Conservation (phyloP, 2,888 invertebrate species). For the Lissonota sp. region DNA sequence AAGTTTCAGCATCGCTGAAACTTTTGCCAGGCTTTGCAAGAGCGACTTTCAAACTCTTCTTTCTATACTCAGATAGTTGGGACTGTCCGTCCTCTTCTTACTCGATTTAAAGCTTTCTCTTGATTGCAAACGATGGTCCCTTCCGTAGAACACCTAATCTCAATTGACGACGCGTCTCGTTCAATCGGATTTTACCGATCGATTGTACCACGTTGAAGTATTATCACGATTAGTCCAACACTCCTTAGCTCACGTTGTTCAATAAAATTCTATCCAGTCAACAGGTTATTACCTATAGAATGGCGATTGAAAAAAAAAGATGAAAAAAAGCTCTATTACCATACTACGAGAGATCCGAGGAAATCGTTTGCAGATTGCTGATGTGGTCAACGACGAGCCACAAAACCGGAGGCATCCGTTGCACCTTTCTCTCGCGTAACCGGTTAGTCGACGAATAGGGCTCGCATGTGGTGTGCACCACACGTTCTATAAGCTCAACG, state of each 20-base stretch:
- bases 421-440: conserved; percentile 20
- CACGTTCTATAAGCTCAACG: conserved; percentile 27
- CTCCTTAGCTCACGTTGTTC: too few species aligned
- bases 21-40: conserved; percentile 14
- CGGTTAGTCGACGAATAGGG: conserved; percentile 35
- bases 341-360: background rate
- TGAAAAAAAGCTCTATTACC: too few species aligned
- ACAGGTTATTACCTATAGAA: too few species aligned
- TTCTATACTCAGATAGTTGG: background rate
- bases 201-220: too few species aligned
- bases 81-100: conserved; percentile 8
- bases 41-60: conserved; percentile 5
- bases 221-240: background rate
- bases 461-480: conserved; percentile 45
- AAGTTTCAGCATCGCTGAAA: conserved; percentile 19
- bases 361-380: conserved; percentile 11
- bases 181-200: background rate
- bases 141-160: conserved; percentile 4
- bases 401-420: conserved; percentile 16
- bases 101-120: background rate
- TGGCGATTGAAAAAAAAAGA: too few species aligned
- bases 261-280: too few species aligned
- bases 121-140: conserved; percentile 18
- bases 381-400: background rate
- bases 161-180: conserved; percentile 1